Conservation (phyloP, 2,888 invertebrate genomes). For the Eulithis prunata region DNA sequence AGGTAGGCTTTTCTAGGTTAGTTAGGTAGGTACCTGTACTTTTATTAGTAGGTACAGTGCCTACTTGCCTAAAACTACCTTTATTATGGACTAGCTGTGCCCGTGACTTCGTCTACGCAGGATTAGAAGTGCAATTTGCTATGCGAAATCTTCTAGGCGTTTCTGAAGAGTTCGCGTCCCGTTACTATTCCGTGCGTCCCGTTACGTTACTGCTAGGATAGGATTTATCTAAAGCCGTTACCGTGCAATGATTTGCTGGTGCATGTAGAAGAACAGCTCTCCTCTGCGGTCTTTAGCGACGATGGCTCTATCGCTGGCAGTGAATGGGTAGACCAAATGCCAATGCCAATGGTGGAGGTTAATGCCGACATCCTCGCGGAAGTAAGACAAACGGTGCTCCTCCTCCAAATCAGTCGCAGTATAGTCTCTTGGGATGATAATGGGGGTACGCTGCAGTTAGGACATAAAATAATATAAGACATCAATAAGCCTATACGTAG, state of each 20-base stretch:
- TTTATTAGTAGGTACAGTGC: too few species aligned
- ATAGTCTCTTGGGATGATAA: slow-evolving; percentile 90
- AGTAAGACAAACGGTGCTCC: slow-evolving; percentile 92
- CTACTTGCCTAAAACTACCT: too few species aligned
- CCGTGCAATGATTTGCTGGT: slow-evolving; percentile 82
- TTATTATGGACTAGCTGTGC: too few species aligned
- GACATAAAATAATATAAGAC: background rate
- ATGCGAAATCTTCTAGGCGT: too few species aligned
- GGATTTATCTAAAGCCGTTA: slow-evolving; percentile 39
- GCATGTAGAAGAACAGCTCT: slow-evolving; percentile 93
- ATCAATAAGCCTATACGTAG: too few species aligned
- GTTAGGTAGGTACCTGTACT: too few species aligned
- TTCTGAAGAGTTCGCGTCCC: too few species aligned
- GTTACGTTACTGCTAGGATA: too few species aligned
- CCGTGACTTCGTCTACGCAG: too few species aligned
- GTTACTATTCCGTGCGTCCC: too few species aligned
- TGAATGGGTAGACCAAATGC: slow-evolving; percentile 91
- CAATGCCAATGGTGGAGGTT: slow-evolving; percentile 93
- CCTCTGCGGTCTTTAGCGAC: slow-evolving; percentile 91
- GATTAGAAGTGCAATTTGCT: too few species aligned
- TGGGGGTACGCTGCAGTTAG: slow-evolving; percentile 79
- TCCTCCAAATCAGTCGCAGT: slow-evolving; percentile 92
- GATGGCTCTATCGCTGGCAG: slow-evolving; percentile 79
- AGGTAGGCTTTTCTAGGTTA: too few species aligned
- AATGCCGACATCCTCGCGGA: slow-evolving; percentile 92